Base-by-base conservation (phyloP, 2,888 invertebrate species). In the Lepidochrysops patricia region DNA sequence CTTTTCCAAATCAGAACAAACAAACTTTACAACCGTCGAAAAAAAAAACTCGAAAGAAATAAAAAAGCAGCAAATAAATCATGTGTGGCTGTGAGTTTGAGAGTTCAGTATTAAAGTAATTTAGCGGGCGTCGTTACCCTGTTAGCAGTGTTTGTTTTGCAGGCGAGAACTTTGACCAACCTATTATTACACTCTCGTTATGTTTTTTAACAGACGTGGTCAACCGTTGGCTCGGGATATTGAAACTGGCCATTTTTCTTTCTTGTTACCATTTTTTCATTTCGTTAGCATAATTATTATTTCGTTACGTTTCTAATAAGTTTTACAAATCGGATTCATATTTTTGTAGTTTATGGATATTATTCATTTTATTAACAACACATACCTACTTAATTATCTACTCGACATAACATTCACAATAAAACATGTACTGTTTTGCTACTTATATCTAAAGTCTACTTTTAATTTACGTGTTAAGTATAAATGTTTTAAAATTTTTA, bases 81-180 rank as follows among this genome's bases (percentile, higher is more conserved):
- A 63, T 63, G 64, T 58, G 58, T 35, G 61, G 60, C 57, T 60
- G 61, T 62, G 63, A 63, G 65, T 66, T 66, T 65, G 63, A 52
- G 59, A 59, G 52, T 52, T 59, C 59, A 37, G 35, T 83, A 82
- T 84, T 81, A 81, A 82, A 81, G 80, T 81, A 85, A 86, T 85
- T 84, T 82, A 67, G 68, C 67, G 64, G 49, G 59, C 62, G 52
- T 63, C 66, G 72, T 68, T 75, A 78, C 80, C 77, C 82, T 80
- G 85, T 79, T 79, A 72, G 74, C 72, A 71, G 72, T 89, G 89
- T 89, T 89, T 89, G 89, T 89, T 89, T 89, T 87, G 80, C 85
- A 77, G 86, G 88, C 88, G 89, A 86, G 88, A 89, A 89, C 81
- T 84, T 78, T 75, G 75, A 82, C 68, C 77, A 84, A 82, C 86